Percentiles rank a stretch among this genome's conserved stretches.
Evolutionary conservation across 2,888 invertebrate species (phyloP).

Genomic region (Monochamus alternatus): DNA sequence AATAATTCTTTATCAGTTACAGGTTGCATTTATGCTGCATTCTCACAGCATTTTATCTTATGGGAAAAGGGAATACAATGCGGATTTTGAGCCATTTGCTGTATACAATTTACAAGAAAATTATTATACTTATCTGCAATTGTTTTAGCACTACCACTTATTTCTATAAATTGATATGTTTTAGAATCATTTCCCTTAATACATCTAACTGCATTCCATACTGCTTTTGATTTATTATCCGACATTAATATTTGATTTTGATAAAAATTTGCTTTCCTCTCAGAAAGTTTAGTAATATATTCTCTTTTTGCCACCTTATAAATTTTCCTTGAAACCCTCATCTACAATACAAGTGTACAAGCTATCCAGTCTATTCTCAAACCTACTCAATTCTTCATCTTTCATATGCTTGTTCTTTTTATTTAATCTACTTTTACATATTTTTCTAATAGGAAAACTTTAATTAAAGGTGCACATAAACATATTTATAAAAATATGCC

Average conservation of each 20-base stretch:
- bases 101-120: too few species aligned
- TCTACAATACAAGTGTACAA: not conserved
- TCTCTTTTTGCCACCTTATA: not conserved
- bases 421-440: too few species aligned
- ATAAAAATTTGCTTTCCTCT: not conserved
- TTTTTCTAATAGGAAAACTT: too few species aligned
- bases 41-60: too few species aligned
- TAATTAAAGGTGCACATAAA: too few species aligned
- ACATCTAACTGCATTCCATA: not conserved
- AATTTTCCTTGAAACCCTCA: not conserved
- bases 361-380: not conserved
- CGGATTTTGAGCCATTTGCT: too few species aligned
- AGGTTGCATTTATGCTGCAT: too few species aligned
- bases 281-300: not conserved
- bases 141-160: not conserved
- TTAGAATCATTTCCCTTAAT: not conserved
- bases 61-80: too few species aligned
- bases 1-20: too few species aligned
- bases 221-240: not conserved
- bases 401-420: too few species aligned
- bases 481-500: conserved; percentile 15
- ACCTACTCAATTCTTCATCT: too few species aligned
- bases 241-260: not conserved
- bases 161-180: not conserved
- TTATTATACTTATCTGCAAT: too few species aligned